Conservation (phyloP, 2,113 vertebrate species). For the Eulemur macaco region DNA sequence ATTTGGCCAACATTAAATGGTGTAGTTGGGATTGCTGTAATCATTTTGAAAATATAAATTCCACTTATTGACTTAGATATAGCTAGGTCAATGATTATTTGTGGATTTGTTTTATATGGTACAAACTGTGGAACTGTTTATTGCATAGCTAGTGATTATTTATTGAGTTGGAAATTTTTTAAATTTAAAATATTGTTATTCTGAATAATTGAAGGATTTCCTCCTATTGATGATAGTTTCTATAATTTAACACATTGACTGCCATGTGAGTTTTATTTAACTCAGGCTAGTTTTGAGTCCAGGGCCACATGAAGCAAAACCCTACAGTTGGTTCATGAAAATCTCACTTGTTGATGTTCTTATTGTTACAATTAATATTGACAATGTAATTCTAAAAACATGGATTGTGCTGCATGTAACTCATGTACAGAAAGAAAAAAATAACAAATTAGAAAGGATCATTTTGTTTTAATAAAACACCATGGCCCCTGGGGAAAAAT, state of each 20-base stretch:
- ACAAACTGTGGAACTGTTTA: neutral
- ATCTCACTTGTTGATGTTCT: no score
- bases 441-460: no score
- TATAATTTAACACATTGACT: neutral
- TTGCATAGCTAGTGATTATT: neutral
- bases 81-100: neutral
- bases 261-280: no score
- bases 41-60: slow-evolving; percentile 38
- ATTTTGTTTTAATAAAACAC: no score
- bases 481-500: no score
- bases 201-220: neutral
- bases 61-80: neutral
- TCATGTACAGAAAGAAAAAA: no score
- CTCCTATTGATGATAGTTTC: neutral
- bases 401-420: no score
- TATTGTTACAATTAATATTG: no score
- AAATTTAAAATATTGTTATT: neutral
- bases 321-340: no score
- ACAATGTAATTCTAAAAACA: no score
- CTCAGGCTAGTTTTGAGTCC: no score
- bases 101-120: neutral
- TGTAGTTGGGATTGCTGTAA: neutral
- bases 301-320: no score
- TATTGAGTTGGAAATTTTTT: neutral
- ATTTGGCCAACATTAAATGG: neutral